Percentiles rank a stretch among this genome's conserved stretches.
These are phyloP conservation scores for Heliconius melpomene DNA, from an alignment of 1,140 invertebrate genomes.

Conservation along the genomic window DNA sequence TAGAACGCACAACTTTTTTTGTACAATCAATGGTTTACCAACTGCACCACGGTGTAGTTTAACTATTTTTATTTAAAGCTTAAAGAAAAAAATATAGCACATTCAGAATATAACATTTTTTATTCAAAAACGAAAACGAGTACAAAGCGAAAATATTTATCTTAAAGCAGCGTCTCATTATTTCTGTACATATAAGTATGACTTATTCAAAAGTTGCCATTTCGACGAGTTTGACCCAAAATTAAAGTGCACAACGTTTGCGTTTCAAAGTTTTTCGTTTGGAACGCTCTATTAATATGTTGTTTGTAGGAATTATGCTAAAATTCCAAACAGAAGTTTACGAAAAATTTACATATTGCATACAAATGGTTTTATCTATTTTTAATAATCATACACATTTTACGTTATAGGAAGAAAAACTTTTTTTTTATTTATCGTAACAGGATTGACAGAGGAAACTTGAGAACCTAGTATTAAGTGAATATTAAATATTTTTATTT, in stretches of 20 bases:
- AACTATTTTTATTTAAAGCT: background rate
- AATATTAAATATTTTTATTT: too few species aligned
- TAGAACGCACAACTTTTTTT: too few species aligned
- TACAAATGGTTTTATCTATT: background rate
- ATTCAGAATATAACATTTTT: background rate
- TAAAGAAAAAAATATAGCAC: background rate
- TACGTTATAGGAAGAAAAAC: too few species aligned
- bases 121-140: background rate
- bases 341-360: background rate
- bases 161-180: background rate
- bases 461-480: too few species aligned
- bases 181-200: slow-evolving; percentile 11
- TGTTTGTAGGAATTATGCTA: background rate
- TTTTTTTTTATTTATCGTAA: too few species aligned
- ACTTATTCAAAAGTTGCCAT: slow-evolving; percentile 16
- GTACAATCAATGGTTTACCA: too few species aligned
- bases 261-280: slow-evolving; percentile 18
- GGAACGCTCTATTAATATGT: background rate
- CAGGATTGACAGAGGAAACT: too few species aligned
- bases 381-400: too few species aligned
- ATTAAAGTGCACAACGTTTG: slow-evolving; percentile 13
- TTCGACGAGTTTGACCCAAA: slow-evolving; percentile 25
- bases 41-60: too few species aligned
- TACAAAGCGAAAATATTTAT: slow-evolving; percentile 11
- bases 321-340: background rate